Evolutionary conservation across 2,797 vertebrate genomes (phyloP).

Genomic region (Enteromius unitaeniatus): DNA sequence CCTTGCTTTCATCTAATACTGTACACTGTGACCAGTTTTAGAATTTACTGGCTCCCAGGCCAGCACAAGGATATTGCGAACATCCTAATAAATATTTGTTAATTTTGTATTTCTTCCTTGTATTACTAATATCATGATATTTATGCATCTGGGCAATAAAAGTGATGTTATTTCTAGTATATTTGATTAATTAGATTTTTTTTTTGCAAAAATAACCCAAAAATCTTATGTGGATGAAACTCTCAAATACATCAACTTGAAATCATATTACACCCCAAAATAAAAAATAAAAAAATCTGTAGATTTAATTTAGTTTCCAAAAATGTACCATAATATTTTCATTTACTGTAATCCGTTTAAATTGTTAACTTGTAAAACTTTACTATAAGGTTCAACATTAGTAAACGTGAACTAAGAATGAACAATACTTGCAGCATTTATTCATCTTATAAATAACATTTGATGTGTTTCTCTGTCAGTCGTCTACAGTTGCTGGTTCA

Average conservation of each 20-base stretch:
- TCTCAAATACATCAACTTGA: background rate
- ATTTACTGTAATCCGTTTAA: background rate
- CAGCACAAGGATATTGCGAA: background rate
- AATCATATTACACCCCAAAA: background rate
- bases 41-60: background rate
- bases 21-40: background rate
- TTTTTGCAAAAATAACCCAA: background rate
- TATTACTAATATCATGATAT: background rate
- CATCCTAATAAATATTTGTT: background rate
- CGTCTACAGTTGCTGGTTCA: conserved; percentile 79
- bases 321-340: too few species aligned
- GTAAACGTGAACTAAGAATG: too few species aligned
- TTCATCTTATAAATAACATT: background rate
- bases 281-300: background rate
- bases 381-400: too few species aligned
- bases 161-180: background rate
- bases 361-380: background rate
- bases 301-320: background rate
- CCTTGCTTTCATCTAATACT: background rate
- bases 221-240: background rate
- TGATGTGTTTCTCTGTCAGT: conserved; percentile 67
- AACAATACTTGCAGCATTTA: too few species aligned
- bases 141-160: background rate
- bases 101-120: background rate
- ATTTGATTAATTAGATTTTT: background rate